Percentiles rank a stretch among this genome's conserved stretches.
These are phyloP conservation scores for Hippolais icterina DNA, from an alignment of 2,113 vertebrate species.

Conservation along the genomic window DNA sequence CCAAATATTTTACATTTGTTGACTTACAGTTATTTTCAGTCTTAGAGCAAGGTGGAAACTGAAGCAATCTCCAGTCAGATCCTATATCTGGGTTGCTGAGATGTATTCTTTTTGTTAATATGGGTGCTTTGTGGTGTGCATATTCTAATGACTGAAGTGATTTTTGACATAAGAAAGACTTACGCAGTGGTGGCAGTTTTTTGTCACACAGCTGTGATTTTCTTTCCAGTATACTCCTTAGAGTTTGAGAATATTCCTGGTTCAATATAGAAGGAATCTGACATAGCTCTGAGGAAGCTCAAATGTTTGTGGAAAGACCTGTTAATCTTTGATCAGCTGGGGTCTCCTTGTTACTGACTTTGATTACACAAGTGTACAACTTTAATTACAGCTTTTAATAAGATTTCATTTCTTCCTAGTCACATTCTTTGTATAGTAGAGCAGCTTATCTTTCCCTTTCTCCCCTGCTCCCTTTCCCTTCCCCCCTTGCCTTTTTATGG, in stretches of 20 bases:
- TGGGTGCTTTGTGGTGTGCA: background rate
- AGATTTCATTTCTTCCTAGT: slow-evolving; percentile 58
- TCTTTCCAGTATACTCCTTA: background rate
- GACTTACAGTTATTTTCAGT: slow-evolving; percentile 14
- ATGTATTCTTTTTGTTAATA: background rate
- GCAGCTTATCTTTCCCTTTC: slow-evolving; percentile 17
- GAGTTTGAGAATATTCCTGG: background rate
- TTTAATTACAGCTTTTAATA: slow-evolving; percentile 75
- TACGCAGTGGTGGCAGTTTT: background rate
- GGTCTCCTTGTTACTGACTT: slow-evolving; percentile 69
- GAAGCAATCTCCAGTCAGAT: background rate
- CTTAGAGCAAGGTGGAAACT: background rate
- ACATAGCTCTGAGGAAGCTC: background rate
- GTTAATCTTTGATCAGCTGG: slow-evolving; percentile 60
- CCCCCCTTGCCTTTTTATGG: background rate
- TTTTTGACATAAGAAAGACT: background rate
- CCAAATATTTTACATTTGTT: slow-evolving; percentile 26
- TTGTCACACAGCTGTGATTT: background rate
- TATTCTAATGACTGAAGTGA: background rate
- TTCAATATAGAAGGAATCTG: background rate
- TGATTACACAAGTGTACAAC: slow-evolving; percentile 68
- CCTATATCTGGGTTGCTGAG: background rate
- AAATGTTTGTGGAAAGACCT: slow-evolving; percentile 38
- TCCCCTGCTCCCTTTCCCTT: background rate
- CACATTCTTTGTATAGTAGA: slow-evolving; percentile 28